These are phyloP conservation scores for Chorisops tibialis DNA, from an alignment of 2,888 invertebrate species.

Conservation along the genomic window DNA sequence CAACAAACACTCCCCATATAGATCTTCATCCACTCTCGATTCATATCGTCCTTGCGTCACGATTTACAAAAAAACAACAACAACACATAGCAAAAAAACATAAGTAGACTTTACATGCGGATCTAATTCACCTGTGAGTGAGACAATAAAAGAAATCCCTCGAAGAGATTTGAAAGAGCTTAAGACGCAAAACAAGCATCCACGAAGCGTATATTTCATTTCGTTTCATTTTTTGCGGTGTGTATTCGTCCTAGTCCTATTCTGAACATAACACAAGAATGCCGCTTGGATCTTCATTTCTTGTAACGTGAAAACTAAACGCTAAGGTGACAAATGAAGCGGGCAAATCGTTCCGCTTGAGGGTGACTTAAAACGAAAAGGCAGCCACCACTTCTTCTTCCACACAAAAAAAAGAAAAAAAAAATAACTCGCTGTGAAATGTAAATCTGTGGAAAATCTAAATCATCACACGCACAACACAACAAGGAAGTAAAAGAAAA, in stretches of 20 bases:
- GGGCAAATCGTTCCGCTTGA: constrained; percentile 16
- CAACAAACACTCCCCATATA: too few species aligned
- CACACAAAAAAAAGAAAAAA: too few species aligned
- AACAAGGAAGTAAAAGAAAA: constrained; percentile 12
- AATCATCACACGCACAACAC: constrained; percentile 19
- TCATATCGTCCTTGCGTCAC: too few species aligned
- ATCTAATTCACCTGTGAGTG: constrained; percentile 20
- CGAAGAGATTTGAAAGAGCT: constrained; percentile 20
- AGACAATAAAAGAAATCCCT: constrained; percentile 28
- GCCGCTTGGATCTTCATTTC: too few species aligned
- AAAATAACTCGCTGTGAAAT: constrained; percentile 1
- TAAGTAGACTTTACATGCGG: background rate
- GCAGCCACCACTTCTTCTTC: too few species aligned
- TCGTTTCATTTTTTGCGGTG: background rate
- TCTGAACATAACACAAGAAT: too few species aligned
- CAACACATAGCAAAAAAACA: too few species aligned
- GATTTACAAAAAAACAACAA: too few species aligned
- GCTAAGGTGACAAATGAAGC: constrained; percentile 24
- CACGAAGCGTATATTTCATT: background rate
- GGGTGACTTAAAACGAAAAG: background rate
- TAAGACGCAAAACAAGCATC: background rate
- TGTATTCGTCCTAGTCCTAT: background rate
- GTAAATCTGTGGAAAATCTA: constrained; percentile 21
- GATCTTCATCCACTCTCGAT: too few species aligned
- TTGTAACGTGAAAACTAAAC: too few species aligned